These are phyloP conservation scores for Pristionchus pacificus DNA, from an alignment of 1,140 invertebrate genomes.

Conservation along the genomic window DNA sequence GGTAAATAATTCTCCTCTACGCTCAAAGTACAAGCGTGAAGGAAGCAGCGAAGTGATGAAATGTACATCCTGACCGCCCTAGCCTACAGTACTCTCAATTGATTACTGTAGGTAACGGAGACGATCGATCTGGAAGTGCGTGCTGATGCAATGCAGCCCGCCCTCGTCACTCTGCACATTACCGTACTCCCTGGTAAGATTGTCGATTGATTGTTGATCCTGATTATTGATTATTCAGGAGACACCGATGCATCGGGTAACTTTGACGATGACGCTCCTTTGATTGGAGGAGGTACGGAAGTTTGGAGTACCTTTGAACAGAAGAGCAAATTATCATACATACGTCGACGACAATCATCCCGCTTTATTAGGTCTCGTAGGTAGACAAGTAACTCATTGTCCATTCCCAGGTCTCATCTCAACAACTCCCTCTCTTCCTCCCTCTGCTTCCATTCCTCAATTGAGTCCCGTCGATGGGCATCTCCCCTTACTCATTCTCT, in stretches of 20 bases:
- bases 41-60: no score
- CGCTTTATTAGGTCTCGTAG: background rate
- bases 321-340: no score
- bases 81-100: no score
- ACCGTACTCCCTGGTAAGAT: background rate
- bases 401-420: background rate
- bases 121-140: conserved; percentile 24
- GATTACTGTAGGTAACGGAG: conserved; percentile 15
- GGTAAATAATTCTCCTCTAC: no score
- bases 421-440: background rate
- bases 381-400: no score
- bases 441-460: background rate
- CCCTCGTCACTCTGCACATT: conserved; percentile 24
- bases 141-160: conserved; percentile 29
- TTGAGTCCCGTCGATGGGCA: conserved; percentile 5
- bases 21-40: no score
- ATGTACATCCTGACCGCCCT: no score
- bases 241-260: background rate
- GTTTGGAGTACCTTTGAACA: no score
- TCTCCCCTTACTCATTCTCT: conserved; percentile 15
- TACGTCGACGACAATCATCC: no score
- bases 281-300: background rate
- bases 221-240: no score
- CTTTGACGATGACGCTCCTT: background rate
- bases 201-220: conserved; percentile 1